Evolutionary conservation across 2,888 invertebrate species (phyloP).

Genomic region (Halocaridina rubra): DNA sequence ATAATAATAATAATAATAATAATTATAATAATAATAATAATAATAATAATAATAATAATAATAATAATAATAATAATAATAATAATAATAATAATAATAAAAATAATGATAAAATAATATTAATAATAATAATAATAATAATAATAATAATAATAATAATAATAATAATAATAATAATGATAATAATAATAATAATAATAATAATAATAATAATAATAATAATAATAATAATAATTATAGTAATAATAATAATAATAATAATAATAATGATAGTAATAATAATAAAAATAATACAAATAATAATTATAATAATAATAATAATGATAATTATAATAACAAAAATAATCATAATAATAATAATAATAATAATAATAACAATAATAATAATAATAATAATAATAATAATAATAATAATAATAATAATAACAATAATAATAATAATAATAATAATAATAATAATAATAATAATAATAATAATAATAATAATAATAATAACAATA

Average conservation of each 20-base stretch:
- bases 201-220: conserved; percentile 5
- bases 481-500: not conserved
- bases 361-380: not conserved
- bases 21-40: not conserved
- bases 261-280: not conserved
- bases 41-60: conserved; percentile 3
- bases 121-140: conserved; percentile 8
- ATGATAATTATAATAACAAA: not conserved
- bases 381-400: not conserved
- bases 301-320: not conserved
- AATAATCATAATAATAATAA: not conserved
- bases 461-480: not conserved
- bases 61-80: conserved; percentile 1
- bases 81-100: conserved; percentile 1
- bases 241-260: not conserved
- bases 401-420: not conserved
- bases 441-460: not conserved
- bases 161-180: conserved; percentile 8
- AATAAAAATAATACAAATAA: not conserved
- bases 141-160: conserved; percentile 8
- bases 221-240: not conserved
- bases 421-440: not conserved
- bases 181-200: conserved; percentile 8
- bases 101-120: not conserved
- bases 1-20: conserved; percentile 3